These are phyloP conservation scores for Centrocercus urophasianus DNA, from an alignment of 2,113 vertebrate genomes.

Conservation along the genomic window DNA sequence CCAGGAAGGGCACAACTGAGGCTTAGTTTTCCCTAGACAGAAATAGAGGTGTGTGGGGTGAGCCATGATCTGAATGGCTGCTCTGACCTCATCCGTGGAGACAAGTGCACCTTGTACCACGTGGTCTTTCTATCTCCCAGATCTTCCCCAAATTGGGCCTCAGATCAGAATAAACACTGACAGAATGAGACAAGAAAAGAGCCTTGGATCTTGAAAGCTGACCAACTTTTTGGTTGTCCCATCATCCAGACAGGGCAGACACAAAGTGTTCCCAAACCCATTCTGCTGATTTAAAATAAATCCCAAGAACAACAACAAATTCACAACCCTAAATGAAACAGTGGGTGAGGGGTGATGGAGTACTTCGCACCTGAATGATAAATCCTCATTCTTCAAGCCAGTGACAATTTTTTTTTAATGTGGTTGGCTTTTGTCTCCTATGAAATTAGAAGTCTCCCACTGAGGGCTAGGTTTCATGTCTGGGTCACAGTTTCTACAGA, in stretches of 20 bases:
- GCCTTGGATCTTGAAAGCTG: neutral
- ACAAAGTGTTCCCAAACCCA: neutral
- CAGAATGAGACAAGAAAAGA: neutral
- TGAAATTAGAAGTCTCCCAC: constrained; percentile 49
- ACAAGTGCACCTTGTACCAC: neutral
- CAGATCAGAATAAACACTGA: neutral
- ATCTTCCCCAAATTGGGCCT: neutral
- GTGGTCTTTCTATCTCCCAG: neutral
- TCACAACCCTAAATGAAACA: neutral
- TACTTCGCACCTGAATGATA: constrained; percentile 24
- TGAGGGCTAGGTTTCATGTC: constrained; percentile 49
- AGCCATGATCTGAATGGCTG: neutral
- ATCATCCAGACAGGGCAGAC: neutral
- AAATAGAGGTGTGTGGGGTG: neutral
- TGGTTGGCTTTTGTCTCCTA: constrained; percentile 48
- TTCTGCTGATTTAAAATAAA: constrained; percentile 38
- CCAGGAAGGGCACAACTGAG: too few relatives aligned
- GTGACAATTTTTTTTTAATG: constrained; percentile 4
- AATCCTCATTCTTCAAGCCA: neutral
- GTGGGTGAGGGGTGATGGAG: neutral
- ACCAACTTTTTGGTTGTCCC: neutral
- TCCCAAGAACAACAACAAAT: constrained; percentile 14
- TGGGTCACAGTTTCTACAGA: constrained; percentile 62
- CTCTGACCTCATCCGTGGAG: neutral
- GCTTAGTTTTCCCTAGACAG: neutral